Evolutionary conservation across 2,888 invertebrate species (phyloP).

Genomic region (Synergus umbraculus): DNA sequence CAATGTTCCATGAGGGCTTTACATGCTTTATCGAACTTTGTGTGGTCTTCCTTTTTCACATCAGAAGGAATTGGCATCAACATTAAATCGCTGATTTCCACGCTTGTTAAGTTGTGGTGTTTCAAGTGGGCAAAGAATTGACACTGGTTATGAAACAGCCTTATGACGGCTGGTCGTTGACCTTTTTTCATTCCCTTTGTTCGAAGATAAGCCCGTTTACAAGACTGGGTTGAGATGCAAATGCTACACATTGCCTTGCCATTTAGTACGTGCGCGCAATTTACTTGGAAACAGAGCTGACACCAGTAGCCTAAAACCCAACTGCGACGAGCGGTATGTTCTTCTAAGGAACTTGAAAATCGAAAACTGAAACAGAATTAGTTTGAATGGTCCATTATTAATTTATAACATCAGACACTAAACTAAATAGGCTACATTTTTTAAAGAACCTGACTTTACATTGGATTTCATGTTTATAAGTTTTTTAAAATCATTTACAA

Average conservation of each 20-base stretch:
- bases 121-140: slow-evolving; percentile 71
- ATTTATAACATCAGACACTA: no score
- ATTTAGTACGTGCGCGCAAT: slow-evolving; percentile 60
- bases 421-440: no score
- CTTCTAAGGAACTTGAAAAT: slow-evolving; percentile 67
- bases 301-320: slow-evolving; percentile 75
- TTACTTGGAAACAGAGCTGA: slow-evolving; percentile 62
- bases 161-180: slow-evolving; percentile 62
- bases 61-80: slow-evolving; percentile 69
- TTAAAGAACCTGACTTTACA: no score
- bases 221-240: slow-evolving; percentile 56
- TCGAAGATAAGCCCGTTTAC: slow-evolving; percentile 63
- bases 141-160: slow-evolving; percentile 73
- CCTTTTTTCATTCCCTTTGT: slow-evolving; percentile 60
- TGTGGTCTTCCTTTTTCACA: slow-evolving; percentile 58
- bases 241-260: slow-evolving; percentile 52
- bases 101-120: slow-evolving; percentile 58
- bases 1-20: slow-evolving; percentile 70
- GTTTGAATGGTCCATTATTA: not conserved
- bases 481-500: no score
- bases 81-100: slow-evolving; percentile 70
- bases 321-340: slow-evolving; percentile 68
- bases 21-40: slow-evolving; percentile 63
- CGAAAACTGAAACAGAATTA: slow-evolving; percentile 65
- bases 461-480: no score